Evolutionary conservation across 2,888 invertebrate species (phyloP).

Genomic region (Marasmarcha lunaedactyla): DNA sequence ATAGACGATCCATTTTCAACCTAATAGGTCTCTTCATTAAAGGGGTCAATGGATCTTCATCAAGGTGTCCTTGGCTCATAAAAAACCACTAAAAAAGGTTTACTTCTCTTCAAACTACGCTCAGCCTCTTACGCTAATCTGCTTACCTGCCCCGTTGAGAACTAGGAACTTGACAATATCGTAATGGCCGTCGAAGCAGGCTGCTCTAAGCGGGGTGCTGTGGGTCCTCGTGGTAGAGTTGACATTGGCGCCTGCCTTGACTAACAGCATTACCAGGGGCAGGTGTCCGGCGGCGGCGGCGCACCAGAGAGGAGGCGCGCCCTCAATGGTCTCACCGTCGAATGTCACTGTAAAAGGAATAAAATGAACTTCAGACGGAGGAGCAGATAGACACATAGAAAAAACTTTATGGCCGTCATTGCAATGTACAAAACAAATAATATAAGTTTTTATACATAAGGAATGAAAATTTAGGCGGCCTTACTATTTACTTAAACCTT

Average conservation of each 20-base stretch:
- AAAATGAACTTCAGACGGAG: too few relatives aligned
- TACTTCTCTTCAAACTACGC: too few relatives aligned
- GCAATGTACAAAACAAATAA: too few relatives aligned
- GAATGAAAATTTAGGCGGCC: too few relatives aligned
- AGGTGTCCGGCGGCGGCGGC: conserved; percentile 96
- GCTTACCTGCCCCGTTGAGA: conserved; percentile 86
- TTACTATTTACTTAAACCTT: too few relatives aligned
- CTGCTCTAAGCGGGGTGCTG: conserved; percentile 94
- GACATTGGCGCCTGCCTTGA: conserved; percentile 88
- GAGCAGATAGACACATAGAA: too few relatives aligned
- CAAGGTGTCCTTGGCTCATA: not conserved
- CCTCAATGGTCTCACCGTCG: conserved; percentile 97
- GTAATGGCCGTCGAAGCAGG: conserved; percentile 96
- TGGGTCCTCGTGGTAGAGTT: conserved; percentile 95
- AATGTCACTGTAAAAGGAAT: conserved; percentile 79
- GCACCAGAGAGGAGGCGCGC: conserved; percentile 97
- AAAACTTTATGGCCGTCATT: too few relatives aligned
- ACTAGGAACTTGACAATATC: conserved; percentile 95
- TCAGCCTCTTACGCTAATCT: not conserved
- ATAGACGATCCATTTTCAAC: too few relatives aligned
- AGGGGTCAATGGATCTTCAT: too few relatives aligned
- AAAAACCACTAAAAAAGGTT: not conserved
- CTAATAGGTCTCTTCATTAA: too few relatives aligned
- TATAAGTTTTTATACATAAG: too few relatives aligned
- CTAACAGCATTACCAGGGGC: conserved; percentile 85